Base-by-base conservation (phyloP, 1,140 invertebrate species). In the Gerris buenoi region DNA sequence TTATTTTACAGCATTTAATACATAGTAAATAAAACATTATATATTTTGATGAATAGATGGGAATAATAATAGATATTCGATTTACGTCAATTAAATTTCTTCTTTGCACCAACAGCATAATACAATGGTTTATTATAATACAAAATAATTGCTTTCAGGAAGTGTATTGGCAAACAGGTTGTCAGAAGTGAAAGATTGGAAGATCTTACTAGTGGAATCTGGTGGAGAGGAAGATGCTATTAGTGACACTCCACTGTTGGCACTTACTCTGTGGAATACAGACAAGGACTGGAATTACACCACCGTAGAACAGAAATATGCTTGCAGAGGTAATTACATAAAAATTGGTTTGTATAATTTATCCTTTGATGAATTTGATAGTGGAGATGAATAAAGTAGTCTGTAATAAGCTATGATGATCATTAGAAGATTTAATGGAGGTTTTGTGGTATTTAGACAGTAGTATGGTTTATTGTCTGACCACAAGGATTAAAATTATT, bases 171-270 rank as follows among this genome's bases (percentile, higher is more conserved):
- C 94, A 0, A 96, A 88, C 77, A 80, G 88, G 22, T 74, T 91
- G 1, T 87, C 85, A 18, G 89, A 90, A 75, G 80, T 90, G 18
- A 82, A 84, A 70, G 79, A 88, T 67, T 91, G 88, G 88, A 88
- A 85, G 64, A 86, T 95, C 0, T 78, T 96, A 1, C 77, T 96
- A 0, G 71, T 96, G 67, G 93, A 96, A 81, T 92, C 92, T 1
- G 93, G 93, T 0, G 89, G 88, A 2, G 87, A 92, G 76, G 93
- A 95, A 77, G 90, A 89, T 0, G 88, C 91, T 73, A 86, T 93
- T 69, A 90, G 89, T 0, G 89, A 92, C 73, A 89, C 94, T 22
- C 93, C 92, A 2, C 88, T 90, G 29, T 74, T 93, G 69, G 88
- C 91, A 10, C 59, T 59, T 25, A 65, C 58, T 27, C n/a, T 64